Evolutionary conservation across 2,888 invertebrate species (phyloP).

Genomic region (Lepidocyrtinus sp.): DNA sequence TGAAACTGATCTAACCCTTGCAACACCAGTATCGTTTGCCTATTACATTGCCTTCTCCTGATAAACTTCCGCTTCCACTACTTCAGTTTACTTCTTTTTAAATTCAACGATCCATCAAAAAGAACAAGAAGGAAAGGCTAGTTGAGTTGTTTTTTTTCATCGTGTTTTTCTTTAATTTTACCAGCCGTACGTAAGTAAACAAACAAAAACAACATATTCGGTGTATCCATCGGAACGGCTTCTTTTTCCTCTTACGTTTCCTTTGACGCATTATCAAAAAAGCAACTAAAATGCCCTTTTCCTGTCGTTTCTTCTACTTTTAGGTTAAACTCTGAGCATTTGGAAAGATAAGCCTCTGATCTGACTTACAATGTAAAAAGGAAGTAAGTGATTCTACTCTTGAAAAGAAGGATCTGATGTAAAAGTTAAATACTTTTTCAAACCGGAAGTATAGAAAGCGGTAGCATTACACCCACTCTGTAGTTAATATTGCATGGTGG

Average conservation of each 20-base stretch:
- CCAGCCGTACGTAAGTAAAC: conserved; percentile 14
- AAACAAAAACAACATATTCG: background rate
- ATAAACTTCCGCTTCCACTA: background rate
- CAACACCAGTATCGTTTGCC: conserved; percentile 1
- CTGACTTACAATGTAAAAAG: no score
- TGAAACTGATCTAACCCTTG: background rate
- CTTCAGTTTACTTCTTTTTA: background rate
- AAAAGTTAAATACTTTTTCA: no score
- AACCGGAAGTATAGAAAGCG: no score
- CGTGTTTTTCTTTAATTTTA: conserved; percentile 19
- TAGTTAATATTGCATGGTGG: no score
- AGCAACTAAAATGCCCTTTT: background rate
- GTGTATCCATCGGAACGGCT: background rate
- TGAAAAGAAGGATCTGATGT: no score
- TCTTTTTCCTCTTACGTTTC: background rate
- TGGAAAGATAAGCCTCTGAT: no score
- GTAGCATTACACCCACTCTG: no score
- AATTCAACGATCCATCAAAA: conserved; percentile 1
- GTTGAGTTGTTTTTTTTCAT: background rate
- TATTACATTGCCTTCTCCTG: conserved; percentile 2
- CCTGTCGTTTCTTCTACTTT: background rate
- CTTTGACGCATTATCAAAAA: background rate
- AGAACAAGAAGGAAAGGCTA: background rate
- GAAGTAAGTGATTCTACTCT: no score
- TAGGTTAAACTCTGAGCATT: no score